Base-by-base conservation (phyloP, 2,113 vertebrate species). In the Halichoerus grypus region DNA sequence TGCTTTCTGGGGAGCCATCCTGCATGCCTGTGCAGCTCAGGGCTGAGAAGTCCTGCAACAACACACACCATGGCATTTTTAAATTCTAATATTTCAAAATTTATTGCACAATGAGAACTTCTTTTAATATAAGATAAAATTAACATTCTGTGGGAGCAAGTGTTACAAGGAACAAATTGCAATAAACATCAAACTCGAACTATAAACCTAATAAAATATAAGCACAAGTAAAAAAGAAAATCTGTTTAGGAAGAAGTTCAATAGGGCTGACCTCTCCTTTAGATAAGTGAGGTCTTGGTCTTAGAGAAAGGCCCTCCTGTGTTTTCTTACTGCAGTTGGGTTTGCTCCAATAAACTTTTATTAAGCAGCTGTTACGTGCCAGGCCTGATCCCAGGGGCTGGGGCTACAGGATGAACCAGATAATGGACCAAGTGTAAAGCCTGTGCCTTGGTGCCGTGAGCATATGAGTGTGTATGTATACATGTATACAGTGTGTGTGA, bases 131-230 rank as follows among this genome's bases (percentile, higher is more conserved):
- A 53, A 72, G 57, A 88, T 80, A 81, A 71, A 83, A 82, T 94
- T 61, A 89, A 94, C 36, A 77, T 59, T 96, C 88, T 79, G 19
- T 53, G 61, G 46, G 63, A 83, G 13, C 28, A 69, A 39, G 61
- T 53, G 28, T 39, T 82, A 76, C 18, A 76, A 65, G 81, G 24
- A 86, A 97, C 3, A 87, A 79, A 61, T 31, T 39, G 19, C 19
- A 87, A 65, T 77, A 79, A 94, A 94, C 5, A 46, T 86, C 39
- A 83, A 95, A 53, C 59, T 83, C 67, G 15, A 96, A 49, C n/a
- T 65, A 59, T 63, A 83, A 72, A 13, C 8, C 67, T 86, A 65
- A 69, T 39, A 81, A 92, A 77, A 77, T 71, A 59, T 36, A 81
- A 90, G 42, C 31, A 77, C 39, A 82, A 59, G 36, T 7, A 16